These are phyloP conservation scores for Hirundo rustica DNA, from an alignment of 2,797 vertebrate species.

Conservation along the genomic window DNA sequence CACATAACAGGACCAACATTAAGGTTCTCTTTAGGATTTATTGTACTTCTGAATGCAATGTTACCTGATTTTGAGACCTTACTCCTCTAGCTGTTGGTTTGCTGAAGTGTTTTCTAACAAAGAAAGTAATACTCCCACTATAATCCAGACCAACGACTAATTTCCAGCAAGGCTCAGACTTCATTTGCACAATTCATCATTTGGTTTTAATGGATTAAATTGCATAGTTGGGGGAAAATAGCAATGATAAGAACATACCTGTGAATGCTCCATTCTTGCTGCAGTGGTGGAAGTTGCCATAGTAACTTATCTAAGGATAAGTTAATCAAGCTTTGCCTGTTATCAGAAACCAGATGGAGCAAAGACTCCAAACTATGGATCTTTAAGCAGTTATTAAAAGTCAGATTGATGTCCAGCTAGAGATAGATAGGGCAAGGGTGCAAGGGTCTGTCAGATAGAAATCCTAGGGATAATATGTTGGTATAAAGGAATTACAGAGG, in stretches of 20 bases:
- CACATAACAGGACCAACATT: neutral
- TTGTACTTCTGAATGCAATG: neutral
- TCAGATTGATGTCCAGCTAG: neutral
- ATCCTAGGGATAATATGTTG: neutral
- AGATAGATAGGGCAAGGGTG: neutral
- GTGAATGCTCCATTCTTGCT: neutral
- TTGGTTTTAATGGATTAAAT: conserved; percentile 34
- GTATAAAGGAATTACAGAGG: neutral
- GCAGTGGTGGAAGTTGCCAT: conserved; percentile 26
- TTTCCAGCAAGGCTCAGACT: neutral
- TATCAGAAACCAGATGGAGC: neutral
- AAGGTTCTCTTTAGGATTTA: neutral
- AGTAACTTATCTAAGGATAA: conserved; percentile 28
- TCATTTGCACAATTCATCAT: neutral
- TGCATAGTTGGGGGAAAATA: neutral
- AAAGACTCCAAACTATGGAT: neutral
- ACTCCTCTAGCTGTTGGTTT: neutral
- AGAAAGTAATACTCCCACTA: neutral
- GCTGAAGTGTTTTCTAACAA: neutral
- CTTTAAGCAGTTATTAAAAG: conserved; percentile 16
- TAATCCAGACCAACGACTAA: neutral
- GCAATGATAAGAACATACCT: neutral
- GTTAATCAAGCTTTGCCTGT: conserved; percentile 38
- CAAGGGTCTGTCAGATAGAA: neutral
- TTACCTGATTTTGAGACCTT: neutral